Evolutionary conservation across 1,140 invertebrate species (phyloP).

Genomic region (Drosophila cardini): DNA sequence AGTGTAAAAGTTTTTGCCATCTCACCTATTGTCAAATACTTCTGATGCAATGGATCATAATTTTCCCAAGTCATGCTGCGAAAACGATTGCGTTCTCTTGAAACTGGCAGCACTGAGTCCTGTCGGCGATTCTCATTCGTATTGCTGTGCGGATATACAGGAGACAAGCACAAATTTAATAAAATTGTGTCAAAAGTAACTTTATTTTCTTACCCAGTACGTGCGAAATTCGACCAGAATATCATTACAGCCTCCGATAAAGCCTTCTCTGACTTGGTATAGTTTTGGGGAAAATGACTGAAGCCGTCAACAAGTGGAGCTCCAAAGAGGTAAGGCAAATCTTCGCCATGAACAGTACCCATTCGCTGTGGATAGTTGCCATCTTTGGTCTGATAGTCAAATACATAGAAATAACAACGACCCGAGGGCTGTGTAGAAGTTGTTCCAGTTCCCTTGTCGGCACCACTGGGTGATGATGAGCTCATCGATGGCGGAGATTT

Average conservation of each 20-base stretch:
- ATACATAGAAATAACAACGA: constrained; percentile 95
- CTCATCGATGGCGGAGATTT: constrained; percentile 85
- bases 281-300: constrained; percentile 94
- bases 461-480: constrained; percentile 59
- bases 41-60: constrained; percentile 95
- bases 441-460: constrained; percentile 73
- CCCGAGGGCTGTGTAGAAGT: constrained; percentile 86
- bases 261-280: constrained; percentile 94
- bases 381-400: constrained; percentile 96
- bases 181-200: constrained; percentile 10
- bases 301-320: constrained; percentile 92
- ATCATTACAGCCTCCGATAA: constrained; percentile 96
- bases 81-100: constrained; percentile 93
- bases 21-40: constrained; percentile 96
- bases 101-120: constrained; percentile 89
- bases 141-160: constrained; percentile 87
- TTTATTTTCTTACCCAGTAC: constrained; percentile 93
- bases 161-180: constrained; percentile 1
- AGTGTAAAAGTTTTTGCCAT: constrained; percentile 39
- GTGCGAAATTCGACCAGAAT: constrained; percentile 98
- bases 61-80: constrained; percentile 94
- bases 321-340: constrained; percentile 95
- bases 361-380: constrained; percentile 94
- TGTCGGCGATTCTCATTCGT: constrained; percentile 93
- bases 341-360: constrained; percentile 96